Evolutionary conservation across 1,140 invertebrate species (phyloP).

Genomic region (Pachyrhynchus sulphureomaculatus): DNA sequence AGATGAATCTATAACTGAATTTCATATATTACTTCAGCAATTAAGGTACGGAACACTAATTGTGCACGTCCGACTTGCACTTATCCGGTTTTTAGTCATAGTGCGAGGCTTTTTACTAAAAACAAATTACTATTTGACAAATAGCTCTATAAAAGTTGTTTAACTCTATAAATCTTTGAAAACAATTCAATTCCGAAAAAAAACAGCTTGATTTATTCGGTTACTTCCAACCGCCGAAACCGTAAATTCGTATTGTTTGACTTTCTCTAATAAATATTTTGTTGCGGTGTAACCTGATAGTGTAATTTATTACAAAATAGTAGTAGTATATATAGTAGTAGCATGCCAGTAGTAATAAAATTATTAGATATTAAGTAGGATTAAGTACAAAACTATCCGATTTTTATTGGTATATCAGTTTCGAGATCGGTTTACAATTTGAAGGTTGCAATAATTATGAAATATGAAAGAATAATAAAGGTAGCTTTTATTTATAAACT

Average conservation of each 20-base stretch:
- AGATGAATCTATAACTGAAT: too few species aligned
- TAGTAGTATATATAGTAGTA: not conserved
- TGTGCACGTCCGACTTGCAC: too few species aligned
- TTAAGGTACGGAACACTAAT: too few species aligned
- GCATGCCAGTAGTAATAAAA: conserved; percentile 12
- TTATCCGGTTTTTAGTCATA: too few species aligned
- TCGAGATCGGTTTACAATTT: too few species aligned
- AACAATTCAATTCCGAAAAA: not conserved
- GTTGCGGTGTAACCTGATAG: conserved; percentile 10
- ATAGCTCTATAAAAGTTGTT: not conserved
- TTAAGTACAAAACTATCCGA: conserved; percentile 2
- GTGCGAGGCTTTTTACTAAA: too few species aligned
- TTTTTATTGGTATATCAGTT: not conserved
- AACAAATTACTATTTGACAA: too few species aligned
- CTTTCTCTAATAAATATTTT: conserved; percentile 12
- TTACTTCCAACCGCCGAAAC: not conserved
- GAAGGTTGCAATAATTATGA: not conserved
- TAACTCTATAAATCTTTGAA: not conserved
- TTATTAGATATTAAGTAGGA: conserved; percentile 13
- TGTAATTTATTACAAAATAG: conserved; percentile 15
- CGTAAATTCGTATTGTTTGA: conserved; percentile 6
- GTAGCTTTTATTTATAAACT: too few species aligned
- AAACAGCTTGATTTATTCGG: not conserved
- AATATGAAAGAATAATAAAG: too few species aligned
- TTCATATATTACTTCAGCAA: too few species aligned